Evolutionary conservation across 2,113 vertebrate species (phyloP), one percentile per base, ranked within the genome.

Genomic region (Xiphophorus maculatus): DNA sequence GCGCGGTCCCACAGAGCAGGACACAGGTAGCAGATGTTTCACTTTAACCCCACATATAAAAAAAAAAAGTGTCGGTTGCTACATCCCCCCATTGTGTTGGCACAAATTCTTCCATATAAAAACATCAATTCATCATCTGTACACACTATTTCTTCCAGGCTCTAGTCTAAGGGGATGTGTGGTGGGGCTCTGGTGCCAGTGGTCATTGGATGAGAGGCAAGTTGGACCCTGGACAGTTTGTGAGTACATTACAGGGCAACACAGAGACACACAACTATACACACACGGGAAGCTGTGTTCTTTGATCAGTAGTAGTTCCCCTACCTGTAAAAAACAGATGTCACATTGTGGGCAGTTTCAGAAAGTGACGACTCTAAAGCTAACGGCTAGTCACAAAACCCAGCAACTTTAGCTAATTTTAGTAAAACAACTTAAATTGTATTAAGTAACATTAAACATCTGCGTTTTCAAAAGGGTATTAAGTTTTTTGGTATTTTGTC

Each of bases 21-120:
- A 79, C 81, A 63, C 66, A 62, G 71, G 65, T 69, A 86, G 89
- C 90, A 88, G 81, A 88, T 91, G 84, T 86, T 87, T 85, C 62
- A 17, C 27, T 74, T 82, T 80, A 3, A 17, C 37, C 63, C 3
- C 44, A 32, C 27, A 66, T 17, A 60, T 25, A 54, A 3, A 10
- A 10, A 37, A 33, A 70, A 3, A 71, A 48, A 73, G 7, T n/a
- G 51, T 11, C 2, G 77, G 19, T 65, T 35, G 58, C 74, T 68
- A 37, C 22, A 63, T 79, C 76, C 76, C 79, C 81, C 76, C 79
- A 79, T 66, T 73, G 64, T 69, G 22, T 82, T 83, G 64, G 1
- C 63, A 75, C 87, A 90, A 90, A 6, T 58, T 58, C 10, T 54
- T 54, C 17, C 48, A 25, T n/a, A n/a, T n/a, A n/a, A 58, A 58